Conservation (phyloP, 2,113 vertebrate species). For the Mohoua ochrocephala region DNA sequence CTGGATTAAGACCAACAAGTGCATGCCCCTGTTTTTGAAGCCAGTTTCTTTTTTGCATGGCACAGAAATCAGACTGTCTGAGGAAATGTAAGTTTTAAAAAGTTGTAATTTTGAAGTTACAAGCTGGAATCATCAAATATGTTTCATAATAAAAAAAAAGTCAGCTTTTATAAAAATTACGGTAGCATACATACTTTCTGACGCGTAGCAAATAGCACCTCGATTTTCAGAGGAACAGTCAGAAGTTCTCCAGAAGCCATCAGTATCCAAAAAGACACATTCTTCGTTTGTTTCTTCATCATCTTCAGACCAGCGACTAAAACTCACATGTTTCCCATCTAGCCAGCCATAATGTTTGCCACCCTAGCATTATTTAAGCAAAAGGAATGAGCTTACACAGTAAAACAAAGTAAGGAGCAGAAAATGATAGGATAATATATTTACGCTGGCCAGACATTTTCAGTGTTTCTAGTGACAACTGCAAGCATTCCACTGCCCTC, state of each 20-base stretch:
- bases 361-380: conserved; percentile 66
- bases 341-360: conserved; percentile 87
- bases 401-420: background rate
- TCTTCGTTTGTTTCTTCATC: conserved; percentile 64
- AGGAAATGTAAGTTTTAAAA: background rate
- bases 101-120: background rate
- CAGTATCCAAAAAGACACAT: conserved; percentile 86
- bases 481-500: background rate
- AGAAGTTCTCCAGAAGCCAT: conserved; percentile 91
- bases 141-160: background rate
- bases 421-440: background rate
- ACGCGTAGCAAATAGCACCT: conserved; percentile 86
- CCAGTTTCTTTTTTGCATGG: background rate
- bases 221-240: conserved; percentile 76
- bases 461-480: background rate
- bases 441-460: background rate
- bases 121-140: background rate
- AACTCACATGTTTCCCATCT: conserved; percentile 83
- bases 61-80: background rate
- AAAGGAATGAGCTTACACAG: background rate
- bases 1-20: background rate
- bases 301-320: conserved; percentile 86
- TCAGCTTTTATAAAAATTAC: background rate
- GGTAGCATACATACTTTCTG: conserved; percentile 73
- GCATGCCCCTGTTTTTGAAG: background rate